phyloP scores from a whole-genome alignment of 1,140 invertebrate species.

The Saccostrea glomerata region DNA sequence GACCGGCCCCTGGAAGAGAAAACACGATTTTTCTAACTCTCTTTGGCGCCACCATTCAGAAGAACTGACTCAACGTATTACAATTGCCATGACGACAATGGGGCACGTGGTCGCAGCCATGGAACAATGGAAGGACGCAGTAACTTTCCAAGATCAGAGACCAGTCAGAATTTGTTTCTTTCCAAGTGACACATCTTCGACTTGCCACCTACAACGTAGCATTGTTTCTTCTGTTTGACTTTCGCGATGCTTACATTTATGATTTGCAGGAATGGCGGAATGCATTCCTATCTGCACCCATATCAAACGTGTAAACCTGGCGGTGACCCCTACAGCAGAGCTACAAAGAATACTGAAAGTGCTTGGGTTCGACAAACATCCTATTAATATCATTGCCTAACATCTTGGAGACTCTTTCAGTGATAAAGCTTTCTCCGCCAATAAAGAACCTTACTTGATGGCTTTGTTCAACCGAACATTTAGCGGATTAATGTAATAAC shows the following conservation, averaged over 20 bases:
- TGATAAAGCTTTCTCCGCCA: slow-evolving; percentile 18
- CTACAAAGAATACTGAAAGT: slow-evolving; percentile 23
- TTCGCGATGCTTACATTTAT: not conserved
- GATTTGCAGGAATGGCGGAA: slow-evolving; percentile 29
- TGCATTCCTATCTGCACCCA: not conserved
- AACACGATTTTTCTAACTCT: slow-evolving; percentile 18
- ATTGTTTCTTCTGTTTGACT: not conserved
- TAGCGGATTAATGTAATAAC: slow-evolving; percentile 20
- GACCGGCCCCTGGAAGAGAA: slow-evolving; percentile 4
- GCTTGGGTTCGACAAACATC: slow-evolving; percentile 7
- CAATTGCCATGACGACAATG: not conserved
- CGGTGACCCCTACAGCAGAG: not conserved
- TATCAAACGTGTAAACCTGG: slow-evolving; percentile 10
- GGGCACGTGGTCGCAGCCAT: not conserved
- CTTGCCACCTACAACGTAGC: slow-evolving; percentile 14
- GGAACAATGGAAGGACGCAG: not conserved
- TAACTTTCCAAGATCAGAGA: not conserved
- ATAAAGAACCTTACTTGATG: slow-evolving; percentile 10
- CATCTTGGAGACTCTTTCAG: slow-evolving; percentile 12
- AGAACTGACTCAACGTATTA: slow-evolving; percentile 23
- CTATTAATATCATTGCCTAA: slow-evolving; percentile 16
- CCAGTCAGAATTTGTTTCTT: not conserved
- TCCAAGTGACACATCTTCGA: not conserved
- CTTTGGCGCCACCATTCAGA: slow-evolving; percentile 16
- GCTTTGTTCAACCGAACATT: slow-evolving; percentile 6